Percentiles rank a stretch among this genome's conserved stretches.
These are phyloP conservation scores for Clostera curtula DNA, from an alignment of 2,888 invertebrate genomes.

Conservation along the genomic window DNA sequence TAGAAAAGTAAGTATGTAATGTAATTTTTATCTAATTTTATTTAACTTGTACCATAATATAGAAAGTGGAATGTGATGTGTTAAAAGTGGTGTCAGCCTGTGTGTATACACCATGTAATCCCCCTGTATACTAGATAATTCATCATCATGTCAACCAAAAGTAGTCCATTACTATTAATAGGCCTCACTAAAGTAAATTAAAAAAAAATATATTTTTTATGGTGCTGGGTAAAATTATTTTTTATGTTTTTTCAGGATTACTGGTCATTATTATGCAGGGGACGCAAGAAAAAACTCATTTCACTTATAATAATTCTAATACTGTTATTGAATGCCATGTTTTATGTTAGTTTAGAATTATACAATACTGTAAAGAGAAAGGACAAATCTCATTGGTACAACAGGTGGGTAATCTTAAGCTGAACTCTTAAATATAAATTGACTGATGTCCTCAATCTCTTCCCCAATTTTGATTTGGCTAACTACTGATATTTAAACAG, in stretches of 20 bases:
- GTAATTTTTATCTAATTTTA: background rate
- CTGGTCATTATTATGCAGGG: conserved; percentile 52
- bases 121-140: background rate
- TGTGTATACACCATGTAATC: background rate
- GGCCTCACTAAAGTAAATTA: no score
- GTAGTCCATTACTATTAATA: no score
- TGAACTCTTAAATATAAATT: no score
- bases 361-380: conserved; percentile 46
- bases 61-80: no score
- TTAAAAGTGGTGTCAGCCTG: background rate
- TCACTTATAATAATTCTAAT: conserved; percentile 43
- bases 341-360: conserved; percentile 57
- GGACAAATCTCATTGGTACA: conserved; percentile 48
- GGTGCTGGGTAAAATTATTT: no score
- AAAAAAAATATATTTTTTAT: no score
- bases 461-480: no score
- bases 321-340: conserved; percentile 55
- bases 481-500: no score
- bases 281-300: conserved; percentile 57
- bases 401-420: conserved; percentile 33
- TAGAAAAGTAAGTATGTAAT: conserved; percentile 20
- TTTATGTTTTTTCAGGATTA: conserved; percentile 39
- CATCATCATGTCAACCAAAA: no score
- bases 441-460: no score
- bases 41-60: no score